A percentile compares a stretch with the other conserved stretches of the same genome.
Conservation (phyloP, 2,888 invertebrate species). For the Tryphoninae sp. region DNA sequence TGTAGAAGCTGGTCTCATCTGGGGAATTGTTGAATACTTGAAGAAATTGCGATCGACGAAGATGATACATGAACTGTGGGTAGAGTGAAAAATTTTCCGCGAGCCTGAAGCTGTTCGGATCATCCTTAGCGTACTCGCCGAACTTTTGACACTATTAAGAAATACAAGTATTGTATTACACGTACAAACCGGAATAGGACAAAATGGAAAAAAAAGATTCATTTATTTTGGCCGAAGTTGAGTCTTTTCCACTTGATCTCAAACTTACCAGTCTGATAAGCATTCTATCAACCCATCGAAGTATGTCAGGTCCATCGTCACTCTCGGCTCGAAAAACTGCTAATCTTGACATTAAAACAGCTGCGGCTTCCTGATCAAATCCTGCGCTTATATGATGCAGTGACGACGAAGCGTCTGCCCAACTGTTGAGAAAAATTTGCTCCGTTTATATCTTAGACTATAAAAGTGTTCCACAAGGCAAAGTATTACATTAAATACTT, state of each 20-base stretch:
- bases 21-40: slow-evolving; percentile 99
- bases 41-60: slow-evolving; percentile 98
- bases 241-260: not conserved
- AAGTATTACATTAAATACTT: too few relatives aligned
- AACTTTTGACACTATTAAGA: slow-evolving; percentile 96
- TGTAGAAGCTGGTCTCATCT: slow-evolving; percentile 99
- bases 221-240: not conserved
- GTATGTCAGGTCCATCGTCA: slow-evolving; percentile 97
- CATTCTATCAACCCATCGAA: slow-evolving; percentile 99
- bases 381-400: slow-evolving; percentile 96
- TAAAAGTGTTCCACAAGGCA: too few relatives aligned
- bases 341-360: slow-evolving; percentile 97
- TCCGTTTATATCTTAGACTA: too few relatives aligned
- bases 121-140: slow-evolving; percentile 98
- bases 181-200: too few relatives aligned
- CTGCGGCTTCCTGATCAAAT: slow-evolving; percentile 99
- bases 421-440: slow-evolving; percentile 83
- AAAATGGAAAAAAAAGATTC: not conserved
- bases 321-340: slow-evolving; percentile 98
- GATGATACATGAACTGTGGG: slow-evolving; percentile 99
- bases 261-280: slow-evolving; percentile 93
- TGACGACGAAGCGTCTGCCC: slow-evolving; percentile 96
- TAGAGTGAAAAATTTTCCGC: slow-evolving; percentile 98
- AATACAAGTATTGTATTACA: not conserved
- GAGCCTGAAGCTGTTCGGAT: slow-evolving; percentile 97